These are phyloP conservation scores for Scyliorhinus canicula DNA, from an alignment of 2,797 vertebrate genomes.

Conservation along the genomic window DNA sequence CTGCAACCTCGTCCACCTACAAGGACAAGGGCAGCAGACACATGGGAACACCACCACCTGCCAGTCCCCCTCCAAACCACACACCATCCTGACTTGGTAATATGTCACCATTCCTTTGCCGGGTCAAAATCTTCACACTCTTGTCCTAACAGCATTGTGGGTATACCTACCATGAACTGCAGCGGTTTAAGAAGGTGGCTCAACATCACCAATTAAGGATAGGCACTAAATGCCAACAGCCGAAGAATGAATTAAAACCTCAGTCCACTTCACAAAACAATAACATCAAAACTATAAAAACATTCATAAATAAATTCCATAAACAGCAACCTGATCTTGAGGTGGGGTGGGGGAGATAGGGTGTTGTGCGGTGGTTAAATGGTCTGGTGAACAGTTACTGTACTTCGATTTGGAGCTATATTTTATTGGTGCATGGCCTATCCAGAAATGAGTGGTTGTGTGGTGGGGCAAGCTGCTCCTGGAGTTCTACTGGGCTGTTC, in stretches of 20 bases:
- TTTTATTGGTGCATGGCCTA: neutral
- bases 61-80: too few species aligned
- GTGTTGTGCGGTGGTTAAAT: too few species aligned
- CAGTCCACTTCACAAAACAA: neutral
- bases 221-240: neutral
- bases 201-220: neutral
- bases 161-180: neutral
- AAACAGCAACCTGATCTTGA: neutral
- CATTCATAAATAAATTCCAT: neutral
- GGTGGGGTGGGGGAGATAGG: too few species aligned
- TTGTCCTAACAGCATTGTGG: neutral
- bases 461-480: neutral
- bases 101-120: neutral
- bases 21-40: neutral
- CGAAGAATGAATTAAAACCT: neutral
- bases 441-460: neutral
- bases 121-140: neutral
- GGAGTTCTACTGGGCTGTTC: neutral
- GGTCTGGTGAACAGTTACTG: neutral
- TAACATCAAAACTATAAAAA: neutral
- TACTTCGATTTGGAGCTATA: neutral
- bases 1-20: too few species aligned
- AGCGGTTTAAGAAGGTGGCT: neutral
- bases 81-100: neutral
- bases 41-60: neutral